Evolutionary conservation across 2,113 vertebrate species (phyloP).

Genomic region (Ceratotherium simum): DNA sequence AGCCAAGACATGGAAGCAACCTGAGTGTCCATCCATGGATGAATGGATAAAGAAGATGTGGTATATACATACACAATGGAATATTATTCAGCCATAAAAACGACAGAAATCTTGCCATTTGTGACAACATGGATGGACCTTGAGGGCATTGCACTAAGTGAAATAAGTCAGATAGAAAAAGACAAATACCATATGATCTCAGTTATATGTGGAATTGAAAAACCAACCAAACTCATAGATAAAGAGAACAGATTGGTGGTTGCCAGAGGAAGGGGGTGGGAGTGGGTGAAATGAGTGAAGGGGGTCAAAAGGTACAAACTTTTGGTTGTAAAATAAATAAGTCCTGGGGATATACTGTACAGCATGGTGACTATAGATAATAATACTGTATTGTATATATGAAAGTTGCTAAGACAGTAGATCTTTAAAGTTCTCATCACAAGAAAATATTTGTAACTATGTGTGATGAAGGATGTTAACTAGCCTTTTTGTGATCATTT

Average conservation of each 20-base stretch:
- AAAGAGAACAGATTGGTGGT: neutral
- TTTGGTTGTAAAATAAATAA: neutral
- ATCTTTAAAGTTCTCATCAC: neutral
- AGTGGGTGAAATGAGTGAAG: neutral
- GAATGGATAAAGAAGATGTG: neutral
- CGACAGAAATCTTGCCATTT: neutral
- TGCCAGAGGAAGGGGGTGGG: neutral
- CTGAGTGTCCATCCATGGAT: neutral
- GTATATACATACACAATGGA: neutral
- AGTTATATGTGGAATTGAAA: neutral
- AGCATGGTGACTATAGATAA: neutral
- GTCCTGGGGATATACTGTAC: neutral
- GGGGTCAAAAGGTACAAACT: neutral
- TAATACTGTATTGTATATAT: neutral
- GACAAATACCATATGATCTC: neutral
- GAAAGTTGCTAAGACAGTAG: neutral
- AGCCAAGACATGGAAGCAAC: neutral
- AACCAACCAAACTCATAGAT: neutral
- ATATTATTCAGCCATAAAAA: neutral
- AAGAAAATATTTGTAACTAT: neutral
- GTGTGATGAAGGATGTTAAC: neutral
- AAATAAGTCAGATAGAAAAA: neutral
- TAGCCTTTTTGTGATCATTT: neutral
- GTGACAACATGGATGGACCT: neutral
- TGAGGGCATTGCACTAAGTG: neutral